These are phyloP conservation scores for Ailurus styani DNA, from an alignment of 2,113 vertebrate genomes.

Conservation along the genomic window DNA sequence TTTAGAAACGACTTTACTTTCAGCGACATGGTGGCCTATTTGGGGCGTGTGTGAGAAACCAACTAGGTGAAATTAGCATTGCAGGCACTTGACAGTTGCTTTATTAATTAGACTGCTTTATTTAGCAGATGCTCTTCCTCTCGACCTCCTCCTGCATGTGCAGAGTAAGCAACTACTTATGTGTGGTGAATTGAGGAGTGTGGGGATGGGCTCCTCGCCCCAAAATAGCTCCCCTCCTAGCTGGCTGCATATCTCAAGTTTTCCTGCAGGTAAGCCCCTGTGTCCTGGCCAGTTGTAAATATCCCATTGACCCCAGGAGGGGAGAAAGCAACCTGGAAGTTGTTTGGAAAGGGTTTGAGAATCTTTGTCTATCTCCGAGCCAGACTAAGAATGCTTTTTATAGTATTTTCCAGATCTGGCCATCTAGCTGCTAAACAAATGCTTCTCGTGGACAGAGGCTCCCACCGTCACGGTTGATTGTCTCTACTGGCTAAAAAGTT, in stretches of 20 bases:
- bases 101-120: conserved; percentile 65
- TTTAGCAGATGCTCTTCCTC: conserved; percentile 45
- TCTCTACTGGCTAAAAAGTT: neutral
- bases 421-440: neutral
- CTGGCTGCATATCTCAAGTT: neutral
- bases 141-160: neutral
- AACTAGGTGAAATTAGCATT: conserved; percentile 49
- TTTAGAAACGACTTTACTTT: conserved; percentile 23
- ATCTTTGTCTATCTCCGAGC: neutral
- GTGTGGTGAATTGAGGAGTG: neutral
- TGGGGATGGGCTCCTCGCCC: no score
- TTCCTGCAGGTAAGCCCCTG: neutral
- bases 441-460: neutral
- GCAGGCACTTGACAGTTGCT: conserved; percentile 23
- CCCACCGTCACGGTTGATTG: neutral
- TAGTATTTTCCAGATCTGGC: neutral
- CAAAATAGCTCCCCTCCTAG: neutral
- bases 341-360: neutral
- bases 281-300: neutral
- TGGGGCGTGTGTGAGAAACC: neutral
- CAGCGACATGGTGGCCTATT: neutral
- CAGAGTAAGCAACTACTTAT: conserved; percentile 8
- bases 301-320: neutral
- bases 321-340: neutral
- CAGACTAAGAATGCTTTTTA: neutral